Percentiles rank a stretch among this genome's conserved stretches.
These are phyloP conservation scores for Meriones unguiculatus DNA, from an alignment of 2,113 vertebrate species.

Conservation along the genomic window DNA sequence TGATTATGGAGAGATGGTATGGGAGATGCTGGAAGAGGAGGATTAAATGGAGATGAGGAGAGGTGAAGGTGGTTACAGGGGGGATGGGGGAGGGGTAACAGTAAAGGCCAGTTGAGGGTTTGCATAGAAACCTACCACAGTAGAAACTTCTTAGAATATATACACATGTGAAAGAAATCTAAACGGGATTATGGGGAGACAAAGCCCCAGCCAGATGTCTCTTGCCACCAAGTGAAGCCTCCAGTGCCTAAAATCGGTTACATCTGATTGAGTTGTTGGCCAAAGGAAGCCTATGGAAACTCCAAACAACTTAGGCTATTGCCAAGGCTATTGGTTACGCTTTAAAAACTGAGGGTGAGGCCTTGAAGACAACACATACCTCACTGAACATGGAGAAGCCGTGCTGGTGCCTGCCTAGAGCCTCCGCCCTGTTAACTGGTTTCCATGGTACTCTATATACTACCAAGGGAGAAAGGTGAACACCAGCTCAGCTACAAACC, in stretches of 20 bases:
- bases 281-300: neutral
- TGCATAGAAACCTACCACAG: neutral
- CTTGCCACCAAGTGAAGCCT: neutral
- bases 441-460: neutral
- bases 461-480: neutral
- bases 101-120: neutral
- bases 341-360: neutral
- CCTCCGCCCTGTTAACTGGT: neutral
- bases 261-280: neutral
- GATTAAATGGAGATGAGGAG: neutral
- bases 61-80: neutral
- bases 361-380: neutral
- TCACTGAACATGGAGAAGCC: neutral
- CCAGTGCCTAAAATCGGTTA: neutral
- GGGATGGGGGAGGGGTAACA: neutral
- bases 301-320: neutral
- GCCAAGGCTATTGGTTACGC: neutral
- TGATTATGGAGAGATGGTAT: neutral
- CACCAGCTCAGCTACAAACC: too few relatives aligned
- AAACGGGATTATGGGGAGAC: neutral
- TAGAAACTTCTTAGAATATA: neutral
- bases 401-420: neutral
- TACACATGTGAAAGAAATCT: neutral
- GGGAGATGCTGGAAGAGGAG: neutral
- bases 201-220: neutral